Evolutionary conservation across 1,140 invertebrate species (phyloP), one percentile per base, ranked within the genome.

Genomic region (Augochlora pura): DNA sequence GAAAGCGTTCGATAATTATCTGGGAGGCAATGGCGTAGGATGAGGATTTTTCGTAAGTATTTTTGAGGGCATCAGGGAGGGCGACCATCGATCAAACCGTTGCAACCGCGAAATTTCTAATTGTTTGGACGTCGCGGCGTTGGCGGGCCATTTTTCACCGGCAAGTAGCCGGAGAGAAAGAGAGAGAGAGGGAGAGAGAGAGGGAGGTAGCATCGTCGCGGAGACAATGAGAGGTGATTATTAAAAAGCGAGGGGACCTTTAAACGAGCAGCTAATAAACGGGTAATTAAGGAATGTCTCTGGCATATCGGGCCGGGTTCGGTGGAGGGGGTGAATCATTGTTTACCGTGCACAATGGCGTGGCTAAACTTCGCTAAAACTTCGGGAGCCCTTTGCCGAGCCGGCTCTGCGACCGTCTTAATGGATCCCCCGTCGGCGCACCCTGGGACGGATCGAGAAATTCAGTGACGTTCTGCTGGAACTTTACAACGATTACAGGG

Each of bases 331-430:
- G 18, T 83, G 10, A 82, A 85, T 86, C 85, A 85, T 86, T 86
- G 86, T 85, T 86, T 88, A 88, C 64, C 65, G 67, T 76, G 71
- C 68, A 86, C 86, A 86, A 86, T 88, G 74, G 64, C 38, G 27
- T 12, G 4, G 4, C 9, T 18, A 10, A 68, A 68, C 14, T 67
- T 63, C 23, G 54, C 25, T 21, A 57, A 62, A 68, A 77, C 68
- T 80, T 76, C 57, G 38, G 54, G 69, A 39, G 23, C 27, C 18
- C 0, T 1, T 14, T 25, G 18, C 21, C 27, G 62, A 38, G 21
- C 54, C 49, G 49, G 49, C 16, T n/a, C n/a, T 46, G 42, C 42
- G 21, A n/a, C 62, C 62, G 42, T 64, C 59, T 77, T 42, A 39
- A 64, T 64, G 46, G 54, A 21, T 8, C 21, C 27, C 52, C 27